A percentile compares a stretch with the other conserved stretches of the same genome.
These are phyloP conservation scores for Brachyrhaphis roseni DNA, from an alignment of 2,797 vertebrate species.

Conservation along the genomic window DNA sequence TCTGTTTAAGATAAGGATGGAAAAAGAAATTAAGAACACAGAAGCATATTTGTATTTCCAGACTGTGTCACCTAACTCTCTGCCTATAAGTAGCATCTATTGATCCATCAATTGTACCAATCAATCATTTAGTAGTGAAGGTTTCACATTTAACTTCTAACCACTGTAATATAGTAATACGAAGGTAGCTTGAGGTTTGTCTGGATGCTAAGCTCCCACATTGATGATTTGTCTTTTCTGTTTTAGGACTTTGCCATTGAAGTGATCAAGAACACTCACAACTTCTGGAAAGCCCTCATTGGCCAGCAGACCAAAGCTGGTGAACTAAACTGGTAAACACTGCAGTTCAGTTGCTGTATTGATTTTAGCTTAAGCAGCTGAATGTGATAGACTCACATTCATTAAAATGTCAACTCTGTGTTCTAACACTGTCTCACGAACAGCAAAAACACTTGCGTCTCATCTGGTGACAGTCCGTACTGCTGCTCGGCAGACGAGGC, in stretches of 20 bases:
- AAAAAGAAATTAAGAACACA: neutral
- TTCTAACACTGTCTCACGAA: conserved; percentile 8
- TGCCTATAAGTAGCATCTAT: neutral
- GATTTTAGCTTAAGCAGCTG: neutral
- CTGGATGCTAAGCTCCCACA: neutral
- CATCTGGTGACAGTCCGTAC: conserved; percentile 79
- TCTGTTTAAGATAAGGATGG: neutral
- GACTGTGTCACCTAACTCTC: neutral
- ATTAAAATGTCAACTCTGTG: neutral
- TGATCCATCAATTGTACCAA: neutral
- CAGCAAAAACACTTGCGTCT: conserved; percentile 90
- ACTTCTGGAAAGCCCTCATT: conserved; percentile 90
- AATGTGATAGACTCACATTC: neutral
- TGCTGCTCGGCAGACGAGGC: conserved; percentile 86
- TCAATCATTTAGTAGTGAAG: neutral
- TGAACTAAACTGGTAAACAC: conserved; percentile 89
- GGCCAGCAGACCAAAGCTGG: conserved; percentile 81
- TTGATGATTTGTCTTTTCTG: neutral
- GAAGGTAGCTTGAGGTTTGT: neutral
- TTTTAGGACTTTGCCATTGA: conserved; percentile 90
- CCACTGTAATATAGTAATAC: neutral
- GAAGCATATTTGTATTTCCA: neutral
- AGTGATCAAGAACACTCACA: conserved; percentile 89
- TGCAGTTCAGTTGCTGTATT: neutral
- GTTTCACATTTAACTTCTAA: neutral